phyloP scores from a whole-genome alignment of 2,113 vertebrate genomes.

The Myotis lucifugus region DNA sequence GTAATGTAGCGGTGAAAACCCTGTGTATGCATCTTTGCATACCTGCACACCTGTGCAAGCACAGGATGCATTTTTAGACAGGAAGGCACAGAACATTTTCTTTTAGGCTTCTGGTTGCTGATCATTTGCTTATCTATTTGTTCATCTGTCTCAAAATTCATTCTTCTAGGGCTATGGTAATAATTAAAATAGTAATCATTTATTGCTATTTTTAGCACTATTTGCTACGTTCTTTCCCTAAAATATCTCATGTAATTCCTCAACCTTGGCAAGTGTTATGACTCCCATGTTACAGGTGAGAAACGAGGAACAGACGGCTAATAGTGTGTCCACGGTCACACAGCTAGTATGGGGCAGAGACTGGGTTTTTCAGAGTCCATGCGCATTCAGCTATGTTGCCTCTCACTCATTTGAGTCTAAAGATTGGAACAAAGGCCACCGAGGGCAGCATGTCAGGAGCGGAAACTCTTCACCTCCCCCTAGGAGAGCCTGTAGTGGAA shows the following conservation, averaged over 20 bases:
- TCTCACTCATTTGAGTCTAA: background rate
- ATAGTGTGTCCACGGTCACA: background rate
- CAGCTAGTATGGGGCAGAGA: background rate
- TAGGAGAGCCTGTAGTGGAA: background rate
- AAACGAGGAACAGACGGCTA: background rate
- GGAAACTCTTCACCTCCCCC: background rate
- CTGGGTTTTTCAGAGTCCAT: background rate
- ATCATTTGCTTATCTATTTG: background rate
- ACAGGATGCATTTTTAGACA: background rate
- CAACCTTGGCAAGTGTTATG: background rate
- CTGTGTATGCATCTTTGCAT: background rate
- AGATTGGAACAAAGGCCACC: background rate
- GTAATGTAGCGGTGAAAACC: background rate
- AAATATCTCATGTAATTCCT: background rate
- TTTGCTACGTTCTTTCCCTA: background rate
- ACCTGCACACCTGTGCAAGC: background rate
- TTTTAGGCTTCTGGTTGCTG: background rate
- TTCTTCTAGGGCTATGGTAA: background rate
- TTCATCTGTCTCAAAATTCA: background rate
- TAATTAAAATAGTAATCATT: background rate
- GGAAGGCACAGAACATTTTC: background rate
- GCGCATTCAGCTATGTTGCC: background rate
- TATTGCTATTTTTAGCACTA: background rate
- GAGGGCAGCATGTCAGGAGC: rapidly evolving
- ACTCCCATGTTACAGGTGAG: background rate